These are phyloP conservation scores for Coelopa frigida DNA, from an alignment of 1,140 invertebrate species.

Conservation along the genomic window DNA sequence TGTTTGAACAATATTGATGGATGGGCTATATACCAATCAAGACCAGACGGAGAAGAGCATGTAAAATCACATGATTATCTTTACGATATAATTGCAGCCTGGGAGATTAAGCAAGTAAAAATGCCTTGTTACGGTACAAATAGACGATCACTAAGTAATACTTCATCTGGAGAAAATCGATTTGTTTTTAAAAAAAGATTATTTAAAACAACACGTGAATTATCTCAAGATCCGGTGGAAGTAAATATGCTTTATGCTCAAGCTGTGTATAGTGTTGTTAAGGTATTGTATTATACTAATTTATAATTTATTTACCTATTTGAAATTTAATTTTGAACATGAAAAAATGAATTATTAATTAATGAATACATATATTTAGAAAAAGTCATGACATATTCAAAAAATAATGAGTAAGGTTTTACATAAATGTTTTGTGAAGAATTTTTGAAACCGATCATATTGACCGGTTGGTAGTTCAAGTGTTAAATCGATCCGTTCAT, in stretches of 20 bases:
- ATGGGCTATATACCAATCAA: constrained; percentile 89
- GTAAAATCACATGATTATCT: constrained; percentile 89
- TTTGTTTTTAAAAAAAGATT: constrained; percentile 89
- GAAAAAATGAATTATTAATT: no score
- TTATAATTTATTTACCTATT: no score
- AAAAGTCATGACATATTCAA: no score
- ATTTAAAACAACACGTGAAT: constrained; percentile 78
- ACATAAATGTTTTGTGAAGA: no score
- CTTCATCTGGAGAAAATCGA: constrained; percentile 79
- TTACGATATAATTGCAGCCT: constrained; percentile 88
- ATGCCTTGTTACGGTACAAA: constrained; percentile 50
- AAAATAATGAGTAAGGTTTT: no score
- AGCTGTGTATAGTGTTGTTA: constrained; percentile 89
- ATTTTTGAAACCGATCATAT: no score
- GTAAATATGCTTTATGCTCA: constrained; percentile 92
- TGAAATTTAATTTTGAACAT: no score
- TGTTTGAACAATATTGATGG: constrained; percentile 75
- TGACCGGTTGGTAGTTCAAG: no score
- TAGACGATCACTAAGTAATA: constrained; percentile 49
- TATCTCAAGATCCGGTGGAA: constrained; percentile 94
- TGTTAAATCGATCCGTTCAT: no score
- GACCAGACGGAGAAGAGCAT: constrained; percentile 79
- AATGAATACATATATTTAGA: no score
- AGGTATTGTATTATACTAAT: no score
- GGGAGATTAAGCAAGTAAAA: constrained; percentile 74